Base-by-base conservation (phyloP, 2,113 vertebrate species). In the sheep (Ovis aries) region DNA sequence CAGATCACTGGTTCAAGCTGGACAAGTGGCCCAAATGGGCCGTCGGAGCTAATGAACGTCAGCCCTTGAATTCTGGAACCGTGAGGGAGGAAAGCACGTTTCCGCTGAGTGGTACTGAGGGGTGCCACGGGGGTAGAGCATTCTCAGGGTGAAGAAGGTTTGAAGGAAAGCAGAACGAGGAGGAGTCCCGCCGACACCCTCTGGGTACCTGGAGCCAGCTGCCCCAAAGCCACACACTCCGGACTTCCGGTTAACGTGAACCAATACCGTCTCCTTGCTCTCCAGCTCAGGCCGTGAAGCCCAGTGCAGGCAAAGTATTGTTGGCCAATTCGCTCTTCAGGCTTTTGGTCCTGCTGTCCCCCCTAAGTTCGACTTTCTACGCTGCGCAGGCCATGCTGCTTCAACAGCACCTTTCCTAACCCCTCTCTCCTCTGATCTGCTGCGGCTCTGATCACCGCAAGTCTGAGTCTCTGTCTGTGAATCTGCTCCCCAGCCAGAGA, bases 131-230 rank as follows among this genome's bases (percentile, higher is more conserved):
- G 29, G n/a, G 25, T 5, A 7, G 16, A n/a, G 33, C 33, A 59
- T 0, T 36, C 27, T 14, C 2, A 6, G 45, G 62, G 40, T 1
- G 33, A 80, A 43, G 52, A 45, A 1, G n/a, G 14, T 23, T 7
- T 7, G 62, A 83, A 78, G 6, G 60, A 86, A 31, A 57, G 53
- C 29, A 45, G 74, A 45, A 53, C 2, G 23, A 0, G 7, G 8
- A 5, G 43, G n/a, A 33, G 59, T 67, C 13, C 27, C 57, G 14
- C 9, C 21, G 33, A 57, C 40, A 27, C 31, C 48, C 80, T n/a
- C 48, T 52, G 81, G 17, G 36, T 19, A 8, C 33, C n/a, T 21
- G n/a, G 3, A 80, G 11, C 62, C 59, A 64, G 50, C 21, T 21
- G 16, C 16, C 7, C 52, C 36, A 29, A 50, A 23, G 11, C 55